Conservation (phyloP, 2,888 invertebrate species). For the Trachelus troglodyta region DNA sequence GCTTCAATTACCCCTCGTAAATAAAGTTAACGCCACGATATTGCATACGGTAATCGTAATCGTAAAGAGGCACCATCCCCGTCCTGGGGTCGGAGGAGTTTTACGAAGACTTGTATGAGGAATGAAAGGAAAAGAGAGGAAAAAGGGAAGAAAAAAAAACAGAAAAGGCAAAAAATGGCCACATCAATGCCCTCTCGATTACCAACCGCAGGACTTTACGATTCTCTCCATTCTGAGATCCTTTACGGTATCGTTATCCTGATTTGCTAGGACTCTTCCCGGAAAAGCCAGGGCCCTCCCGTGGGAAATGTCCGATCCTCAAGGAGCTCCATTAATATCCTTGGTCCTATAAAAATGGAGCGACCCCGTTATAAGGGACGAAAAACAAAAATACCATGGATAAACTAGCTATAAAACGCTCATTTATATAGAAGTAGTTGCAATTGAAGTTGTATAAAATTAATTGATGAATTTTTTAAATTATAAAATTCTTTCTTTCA, state of each 20-base stretch:
- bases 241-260: not conserved
- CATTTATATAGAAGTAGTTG: not conserved
- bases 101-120: not conserved
- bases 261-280: not conserved
- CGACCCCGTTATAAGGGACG: not conserved
- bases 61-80: not conserved
- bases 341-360: not conserved
- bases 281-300: not conserved
- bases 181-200: not conserved
- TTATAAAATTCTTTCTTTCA: not conserved
- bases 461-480: not conserved
- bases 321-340: not conserved
- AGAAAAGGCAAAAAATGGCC: not conserved
- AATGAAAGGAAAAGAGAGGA: not conserved
- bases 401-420: not conserved
- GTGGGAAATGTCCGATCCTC: not conserved
- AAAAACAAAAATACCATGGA: not conserved
- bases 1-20: conserved; percentile 4
- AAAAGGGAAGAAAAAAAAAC: too few species aligned
- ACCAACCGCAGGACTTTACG: not conserved
- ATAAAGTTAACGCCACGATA: conserved; percentile 6
- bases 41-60: not conserved
- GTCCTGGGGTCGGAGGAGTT: not conserved
- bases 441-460: not conserved
- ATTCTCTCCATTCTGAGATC: not conserved